Percentiles rank a stretch among this genome's conserved stretches.
Evolutionary conservation across 2,888 invertebrate genomes (phyloP).

Genomic region (Caenorhabditis sp.): DNA sequence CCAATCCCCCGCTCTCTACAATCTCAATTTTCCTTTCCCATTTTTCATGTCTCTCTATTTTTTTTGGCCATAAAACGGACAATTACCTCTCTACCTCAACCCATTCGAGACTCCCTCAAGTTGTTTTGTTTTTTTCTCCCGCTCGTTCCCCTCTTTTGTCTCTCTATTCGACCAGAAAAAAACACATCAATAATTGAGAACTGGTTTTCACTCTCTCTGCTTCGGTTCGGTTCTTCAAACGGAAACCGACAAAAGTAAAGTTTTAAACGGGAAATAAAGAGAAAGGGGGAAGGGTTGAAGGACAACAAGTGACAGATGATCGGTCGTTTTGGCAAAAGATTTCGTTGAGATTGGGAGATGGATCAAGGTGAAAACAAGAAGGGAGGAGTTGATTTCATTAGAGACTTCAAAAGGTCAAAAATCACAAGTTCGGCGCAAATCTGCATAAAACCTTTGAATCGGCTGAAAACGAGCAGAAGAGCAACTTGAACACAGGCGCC

Average conservation of each 20-base stretch:
- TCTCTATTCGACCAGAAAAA: constrained; percentile 19
- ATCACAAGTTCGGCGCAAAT: too few species aligned
- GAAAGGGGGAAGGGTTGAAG: constrained; percentile 18
- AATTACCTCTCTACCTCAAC: constrained; percentile 14
- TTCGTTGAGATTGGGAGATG: too few species aligned
- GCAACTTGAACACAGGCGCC: too few species aligned
- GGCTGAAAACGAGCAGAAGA: too few species aligned
- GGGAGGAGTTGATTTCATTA: neutral
- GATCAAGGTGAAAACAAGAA: constrained; percentile 5
- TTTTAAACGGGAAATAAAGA: constrained; percentile 10
- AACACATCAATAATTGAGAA: constrained; percentile 30
- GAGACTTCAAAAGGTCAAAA: neutral
- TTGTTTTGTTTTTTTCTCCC: constrained; percentile 24
- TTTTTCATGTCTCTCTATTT: neutral
- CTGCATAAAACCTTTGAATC: too few species aligned
- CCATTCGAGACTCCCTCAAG: neutral
- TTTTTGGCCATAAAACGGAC: neutral
- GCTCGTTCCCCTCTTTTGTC: neutral
- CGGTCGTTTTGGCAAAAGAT: neutral
- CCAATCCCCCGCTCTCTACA: neutral
- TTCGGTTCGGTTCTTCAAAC: neutral
- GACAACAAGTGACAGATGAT: constrained; percentile 17
- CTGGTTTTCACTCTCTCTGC: constrained; percentile 19
- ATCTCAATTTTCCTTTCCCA: neutral
- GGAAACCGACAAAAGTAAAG: neutral